phyloP scores from a whole-genome alignment of 2,113 vertebrate species.

The Grammomys dolichurus region DNA sequence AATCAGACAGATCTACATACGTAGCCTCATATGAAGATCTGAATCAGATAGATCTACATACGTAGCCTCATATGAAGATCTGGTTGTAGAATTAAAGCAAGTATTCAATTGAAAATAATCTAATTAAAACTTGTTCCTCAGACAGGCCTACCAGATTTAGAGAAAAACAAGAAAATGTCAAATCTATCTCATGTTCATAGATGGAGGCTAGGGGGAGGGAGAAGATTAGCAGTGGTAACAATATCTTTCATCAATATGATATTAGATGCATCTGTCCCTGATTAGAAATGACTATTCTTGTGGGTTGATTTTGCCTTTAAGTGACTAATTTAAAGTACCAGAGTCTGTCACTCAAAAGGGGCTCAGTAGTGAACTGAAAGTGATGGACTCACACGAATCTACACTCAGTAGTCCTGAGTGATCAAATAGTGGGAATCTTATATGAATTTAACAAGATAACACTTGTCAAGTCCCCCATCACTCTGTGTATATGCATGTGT shows the following conservation, averaged over 20 bases:
- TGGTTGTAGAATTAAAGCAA: not conserved
- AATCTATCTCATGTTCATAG: not conserved
- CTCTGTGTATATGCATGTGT: not conserved
- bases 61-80: not conserved
- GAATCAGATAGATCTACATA: not conserved
- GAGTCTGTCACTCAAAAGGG: not conserved
- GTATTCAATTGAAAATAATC: constrained; percentile 12
- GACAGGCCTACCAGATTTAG: not conserved
- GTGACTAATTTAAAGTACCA: not conserved
- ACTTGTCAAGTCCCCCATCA: not conserved
- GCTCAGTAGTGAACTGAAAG: not conserved
- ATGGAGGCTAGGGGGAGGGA: not conserved
- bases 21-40: not conserved
- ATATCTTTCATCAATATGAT: not conserved
- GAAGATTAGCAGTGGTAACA: not conserved
- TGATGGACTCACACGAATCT: not conserved
- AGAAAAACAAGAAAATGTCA: not conserved
- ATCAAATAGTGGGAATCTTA: not conserved
- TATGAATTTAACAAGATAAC: not conserved
- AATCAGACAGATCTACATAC: not conserved
- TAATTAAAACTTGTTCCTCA: not conserved
- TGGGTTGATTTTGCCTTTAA: constrained; percentile 12
- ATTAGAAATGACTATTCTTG: not conserved
- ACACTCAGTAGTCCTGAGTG: not conserved
- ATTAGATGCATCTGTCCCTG: not conserved